Percentiles rank a stretch among this genome's conserved stretches.
These are phyloP conservation scores for Australoheros scitulus DNA, from an alignment of 2,113 vertebrate species.

Conservation along the genomic window DNA sequence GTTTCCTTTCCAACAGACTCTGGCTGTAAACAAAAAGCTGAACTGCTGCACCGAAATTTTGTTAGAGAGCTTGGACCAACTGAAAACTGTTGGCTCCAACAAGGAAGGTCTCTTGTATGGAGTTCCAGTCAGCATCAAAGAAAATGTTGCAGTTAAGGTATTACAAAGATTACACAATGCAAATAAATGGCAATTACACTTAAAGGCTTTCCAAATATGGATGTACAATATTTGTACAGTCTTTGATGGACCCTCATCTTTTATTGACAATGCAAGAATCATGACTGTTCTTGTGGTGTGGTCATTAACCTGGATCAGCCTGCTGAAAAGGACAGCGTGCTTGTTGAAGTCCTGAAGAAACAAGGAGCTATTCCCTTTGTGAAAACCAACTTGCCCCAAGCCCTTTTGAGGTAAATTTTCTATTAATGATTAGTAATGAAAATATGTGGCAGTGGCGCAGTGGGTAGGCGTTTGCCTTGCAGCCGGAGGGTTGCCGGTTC, in stretches of 20 bases:
- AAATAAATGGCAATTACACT: neutral
- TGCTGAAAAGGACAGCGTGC: constrained; percentile 80
- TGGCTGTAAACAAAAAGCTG: constrained; percentile 80
- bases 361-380: constrained; percentile 94
- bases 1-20: constrained; percentile 76
- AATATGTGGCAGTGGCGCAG: no score
- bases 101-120: constrained; percentile 86
- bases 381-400: constrained; percentile 92
- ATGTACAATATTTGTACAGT: no score
- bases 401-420: constrained; percentile 83
- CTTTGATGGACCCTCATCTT: neutral
- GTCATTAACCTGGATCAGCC: constrained; percentile 79
- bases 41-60: constrained; percentile 86
- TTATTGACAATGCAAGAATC: constrained; percentile 74
- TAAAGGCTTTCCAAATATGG: neutral
- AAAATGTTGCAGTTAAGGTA: constrained; percentile 87
- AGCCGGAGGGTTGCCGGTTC: no score
- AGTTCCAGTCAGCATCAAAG: constrained; percentile 90
- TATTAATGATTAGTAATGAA: no score
- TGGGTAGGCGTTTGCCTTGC: no score
- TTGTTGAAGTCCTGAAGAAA: constrained; percentile 89
- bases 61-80: constrained; percentile 83
- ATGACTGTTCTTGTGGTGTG: constrained; percentile 84
- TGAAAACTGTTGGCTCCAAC: constrained; percentile 58
- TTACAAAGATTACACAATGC: neutral